Conservation (phyloP, 2,797 vertebrate genomes). For the Triplophysa bombifrons region DNA sequence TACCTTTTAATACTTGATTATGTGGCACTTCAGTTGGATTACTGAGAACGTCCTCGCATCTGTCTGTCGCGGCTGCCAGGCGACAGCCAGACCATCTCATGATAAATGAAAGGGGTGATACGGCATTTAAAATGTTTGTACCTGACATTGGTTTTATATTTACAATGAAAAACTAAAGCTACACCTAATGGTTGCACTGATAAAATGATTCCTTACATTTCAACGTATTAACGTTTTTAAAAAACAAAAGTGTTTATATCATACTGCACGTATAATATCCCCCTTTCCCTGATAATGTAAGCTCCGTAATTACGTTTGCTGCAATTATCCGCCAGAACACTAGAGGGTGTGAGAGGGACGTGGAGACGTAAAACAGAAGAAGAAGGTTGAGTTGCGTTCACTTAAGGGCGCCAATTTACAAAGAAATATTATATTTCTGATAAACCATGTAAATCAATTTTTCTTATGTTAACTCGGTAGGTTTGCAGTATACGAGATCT, state of each 20-base stretch:
- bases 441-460: background rate
- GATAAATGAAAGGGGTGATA: background rate
- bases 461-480: background rate
- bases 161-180: accelerated
- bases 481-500: background rate
- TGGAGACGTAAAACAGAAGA: background rate
- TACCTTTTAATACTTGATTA: slow-evolving; percentile 14
- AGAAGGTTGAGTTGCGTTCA: background rate
- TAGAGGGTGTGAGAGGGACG: background rate
- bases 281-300: background rate
- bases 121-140: background rate
- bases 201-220: too few species aligned
- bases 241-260: background rate
- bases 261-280: background rate
- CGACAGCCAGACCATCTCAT: background rate
- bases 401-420: slow-evolving; percentile 32
- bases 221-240: background rate
- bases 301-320: background rate
- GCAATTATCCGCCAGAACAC: slow-evolving; percentile 18
- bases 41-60: slow-evolving; percentile 1
- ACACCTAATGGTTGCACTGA: accelerated
- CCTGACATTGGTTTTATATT: background rate
- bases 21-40: slow-evolving; percentile 26
- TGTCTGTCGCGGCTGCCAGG: slow-evolving; percentile 27
- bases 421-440: background rate